Base-by-base conservation (phyloP, 1,140 invertebrate species). In the Psilanteris sp. region DNA sequence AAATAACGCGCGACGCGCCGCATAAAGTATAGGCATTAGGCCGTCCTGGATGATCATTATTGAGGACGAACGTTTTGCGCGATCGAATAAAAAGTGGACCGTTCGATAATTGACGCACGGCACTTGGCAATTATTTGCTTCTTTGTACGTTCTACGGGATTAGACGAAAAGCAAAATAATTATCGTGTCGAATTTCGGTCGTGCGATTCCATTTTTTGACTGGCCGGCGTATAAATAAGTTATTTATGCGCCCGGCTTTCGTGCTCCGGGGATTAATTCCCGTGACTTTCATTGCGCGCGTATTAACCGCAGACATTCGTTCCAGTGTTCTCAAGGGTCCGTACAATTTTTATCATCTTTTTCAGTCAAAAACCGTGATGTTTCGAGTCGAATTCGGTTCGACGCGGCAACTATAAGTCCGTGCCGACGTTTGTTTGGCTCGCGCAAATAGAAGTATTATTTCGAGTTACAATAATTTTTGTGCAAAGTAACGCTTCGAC, bases 241-340 rank as follows among this genome's bases (percentile, higher is more conserved):
- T 43, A 52, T 66, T 66, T 54, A 34, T 16, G 27, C 31, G n/a
- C 14, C 11, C 13, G 14, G 7, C 6, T 1, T 20, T 27, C 27
- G 5, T 54, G 14, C 52, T 18, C 31, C n/a, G 18, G 32, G 64
- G 50, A 57, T 41, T 39, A 39, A 68, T 68, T 68, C 48, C 11
- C 20, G 14, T 39, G 9, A 29, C 13, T 52, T 41, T 29, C 15
- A 14, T 16, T 39, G 18, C 11, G 11, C 4, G 14, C 0, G 9
- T 32, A 44, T 34, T 43, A 54, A 14, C 13, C 11, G 39, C 29
- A 20, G 13, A 61, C 22, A 29, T 43, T 52, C 10, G 32, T 52
- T 54, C 9, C 36, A 15, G 24, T 46, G 24, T 1, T 43, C 44
- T 36, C 37, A 10, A 44, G 67, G 37, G 46, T 34, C 9, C 13